These are phyloP conservation scores for Tachystola acroxantha DNA, from an alignment of 2,888 invertebrate genomes.

Conservation along the genomic window DNA sequence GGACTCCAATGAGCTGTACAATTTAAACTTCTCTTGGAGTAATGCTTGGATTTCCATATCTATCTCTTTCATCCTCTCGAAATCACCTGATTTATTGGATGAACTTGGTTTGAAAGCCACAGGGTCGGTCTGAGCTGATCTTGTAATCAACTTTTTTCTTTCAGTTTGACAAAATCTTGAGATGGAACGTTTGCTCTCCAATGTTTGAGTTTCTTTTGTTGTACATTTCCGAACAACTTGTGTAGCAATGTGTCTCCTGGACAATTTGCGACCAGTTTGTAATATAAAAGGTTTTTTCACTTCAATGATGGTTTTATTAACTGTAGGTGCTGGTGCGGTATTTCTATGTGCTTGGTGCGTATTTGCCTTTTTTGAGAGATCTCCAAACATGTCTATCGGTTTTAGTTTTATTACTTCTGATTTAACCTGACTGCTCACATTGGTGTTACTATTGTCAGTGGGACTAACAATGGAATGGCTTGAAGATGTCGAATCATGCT, in stretches of 20 bases:
- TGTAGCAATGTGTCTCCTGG: slow-evolving; percentile 33
- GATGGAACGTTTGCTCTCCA: slow-evolving; percentile 22
- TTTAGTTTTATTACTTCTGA: slow-evolving; percentile 49
- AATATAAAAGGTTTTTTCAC: slow-evolving; percentile 27
- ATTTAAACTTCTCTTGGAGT: slow-evolving; percentile 76
- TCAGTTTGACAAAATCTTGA: slow-evolving; percentile 44
- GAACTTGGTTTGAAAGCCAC: slow-evolving; percentile 20
- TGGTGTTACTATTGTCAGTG: slow-evolving; percentile 34
- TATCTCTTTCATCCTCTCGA: slow-evolving; percentile 79
- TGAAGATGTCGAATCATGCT: slow-evolving; percentile 35
- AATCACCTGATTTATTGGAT: slow-evolving; percentile 42
- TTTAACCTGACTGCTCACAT: slow-evolving; percentile 33
- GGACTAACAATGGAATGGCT: slow-evolving; percentile 49
- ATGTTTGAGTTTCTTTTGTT: slow-evolving; percentile 47
- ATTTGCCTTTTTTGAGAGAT: slow-evolving; percentile 44
- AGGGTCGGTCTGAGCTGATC: slow-evolving; percentile 47
- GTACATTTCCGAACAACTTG: slow-evolving; percentile 39
- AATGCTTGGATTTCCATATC: slow-evolving; percentile 78
- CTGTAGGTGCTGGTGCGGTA: slow-evolving; percentile 31
- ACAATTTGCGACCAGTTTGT: slow-evolving; percentile 24
- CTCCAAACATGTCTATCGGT: slow-evolving; percentile 59
- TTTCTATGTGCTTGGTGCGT: slow-evolving; percentile 54
- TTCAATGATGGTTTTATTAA: slow-evolving; percentile 28
- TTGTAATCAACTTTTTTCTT: slow-evolving; percentile 26
- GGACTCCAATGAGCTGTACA: slow-evolving; percentile 72